Evolutionary conservation across 2,888 invertebrate species (phyloP), one percentile per base, ranked within the genome.

Genomic region (Lepeophtheirus nordmannii): DNA sequence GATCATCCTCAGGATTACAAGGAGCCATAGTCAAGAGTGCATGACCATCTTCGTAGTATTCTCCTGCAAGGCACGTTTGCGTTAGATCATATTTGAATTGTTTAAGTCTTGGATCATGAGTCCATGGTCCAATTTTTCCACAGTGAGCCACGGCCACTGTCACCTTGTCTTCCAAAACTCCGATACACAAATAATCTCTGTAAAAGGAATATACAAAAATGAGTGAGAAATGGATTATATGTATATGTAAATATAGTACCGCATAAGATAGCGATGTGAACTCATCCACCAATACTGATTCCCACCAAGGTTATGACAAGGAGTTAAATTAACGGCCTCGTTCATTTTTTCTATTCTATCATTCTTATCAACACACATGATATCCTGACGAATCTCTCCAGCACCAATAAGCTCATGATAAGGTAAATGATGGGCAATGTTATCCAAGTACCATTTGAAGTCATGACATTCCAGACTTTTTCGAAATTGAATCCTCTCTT

Each of bases 281-380:
- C 53, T 63, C 23, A 63, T 30, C 63, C 63, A 66, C 66, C 66
- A 66, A 60, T 66, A 66, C 53, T 66, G 66, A 58, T 61, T 61
- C 8, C 66, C 66, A 9, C 59, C 40, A 5, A 38, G 10, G 60
- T 41, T 41, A 41, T 58, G 58, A 60, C 66, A 66, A 40, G 58
- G 58, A 14, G 58, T 38, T 17, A 60, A 14, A 46, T 38, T 17
- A 41, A 66, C 60, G n/a, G 60, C 40, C 11, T 39, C 17, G 20
- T 40, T 58, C 37, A 66, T 58, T 22, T 60, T n/a, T n/a, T 66
- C 39, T 10, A 23, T 40, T 14, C 14, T n/a, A 58, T 66, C 66
- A 59, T 60, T 59, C 60, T 66, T 30, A 23, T 66, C 66, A 10
- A 66, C n/a, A 30, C 66, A 66, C 12, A 20, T 37, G 23, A 20